These are phyloP conservation scores for Lindbergichthys nudifrons DNA, from an alignment of 2,797 vertebrate genomes.

Conservation along the genomic window DNA sequence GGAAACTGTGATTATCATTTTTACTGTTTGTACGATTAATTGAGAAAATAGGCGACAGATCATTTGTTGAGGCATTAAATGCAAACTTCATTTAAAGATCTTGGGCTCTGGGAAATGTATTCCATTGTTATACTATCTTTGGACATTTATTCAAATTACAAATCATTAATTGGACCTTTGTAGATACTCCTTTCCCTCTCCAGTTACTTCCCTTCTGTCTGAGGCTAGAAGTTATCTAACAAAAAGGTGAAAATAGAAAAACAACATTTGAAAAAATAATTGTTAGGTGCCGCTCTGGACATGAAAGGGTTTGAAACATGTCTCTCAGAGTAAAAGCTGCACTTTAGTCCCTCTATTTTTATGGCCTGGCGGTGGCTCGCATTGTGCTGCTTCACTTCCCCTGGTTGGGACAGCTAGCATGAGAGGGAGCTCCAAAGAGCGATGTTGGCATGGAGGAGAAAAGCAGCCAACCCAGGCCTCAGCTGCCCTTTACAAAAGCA, in stretches of 20 bases:
- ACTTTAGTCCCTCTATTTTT: constrained; percentile 71
- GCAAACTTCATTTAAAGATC: neutral
- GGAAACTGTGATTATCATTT: neutral
- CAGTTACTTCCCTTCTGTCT: neutral
- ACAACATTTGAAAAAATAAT: neutral
- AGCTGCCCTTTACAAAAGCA: constrained; percentile 54
- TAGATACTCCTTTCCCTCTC: neutral
- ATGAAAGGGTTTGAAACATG: constrained; percentile 49
- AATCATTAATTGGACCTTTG: neutral
- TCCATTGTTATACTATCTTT: neutral
- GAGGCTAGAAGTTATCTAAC: neutral
- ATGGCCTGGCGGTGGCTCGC: constrained; percentile 44
- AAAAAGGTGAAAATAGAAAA: constrained; percentile 9
- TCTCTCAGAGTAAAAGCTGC: constrained; percentile 54
- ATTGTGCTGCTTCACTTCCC: constrained; percentile 66
- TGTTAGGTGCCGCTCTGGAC: constrained; percentile 16
- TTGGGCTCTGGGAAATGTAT: neutral
- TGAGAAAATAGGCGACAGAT: neutral
- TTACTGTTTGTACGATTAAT: neutral
- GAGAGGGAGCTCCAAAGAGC: constrained; percentile 63
- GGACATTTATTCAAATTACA: neutral
- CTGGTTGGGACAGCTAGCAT: constrained; percentile 55
- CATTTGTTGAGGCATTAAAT: neutral
- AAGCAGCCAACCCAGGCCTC: constrained; percentile 61
- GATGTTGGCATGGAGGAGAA: constrained; percentile 60